phyloP scores from a whole-genome alignment of 2,797 vertebrate species.

The Lithobates sylvaticus region DNA sequence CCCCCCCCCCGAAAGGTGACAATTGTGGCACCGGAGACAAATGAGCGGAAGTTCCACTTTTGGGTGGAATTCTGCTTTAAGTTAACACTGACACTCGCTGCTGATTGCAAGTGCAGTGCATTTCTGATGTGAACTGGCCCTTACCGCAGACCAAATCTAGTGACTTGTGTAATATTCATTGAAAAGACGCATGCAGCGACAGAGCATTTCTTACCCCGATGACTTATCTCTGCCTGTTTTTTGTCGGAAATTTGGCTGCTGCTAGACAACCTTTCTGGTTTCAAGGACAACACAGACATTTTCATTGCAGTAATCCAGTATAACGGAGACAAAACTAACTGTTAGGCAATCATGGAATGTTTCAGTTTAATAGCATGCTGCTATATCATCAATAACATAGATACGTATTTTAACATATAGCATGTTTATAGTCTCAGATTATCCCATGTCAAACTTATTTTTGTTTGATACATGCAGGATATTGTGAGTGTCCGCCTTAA shows the following conservation, averaged over 20 bases:
- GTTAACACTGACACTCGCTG: too few relatives aligned
- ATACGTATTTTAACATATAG: neutral
- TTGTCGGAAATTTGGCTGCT: constrained; percentile 26
- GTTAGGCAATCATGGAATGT: neutral
- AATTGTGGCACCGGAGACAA: too few relatives aligned
- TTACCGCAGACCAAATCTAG: neutral
- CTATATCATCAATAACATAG: neutral
- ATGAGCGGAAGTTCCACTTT: too few relatives aligned
- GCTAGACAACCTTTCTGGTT: neutral
- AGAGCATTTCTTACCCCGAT: neutral
- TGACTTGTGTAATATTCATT: neutral
- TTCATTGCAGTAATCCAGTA: constrained; percentile 26
- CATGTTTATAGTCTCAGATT: neutral
- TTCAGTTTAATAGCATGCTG: too few relatives aligned
- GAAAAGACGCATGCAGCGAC: neutral
- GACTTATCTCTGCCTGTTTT: constrained; percentile 16
- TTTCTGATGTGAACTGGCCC: too few relatives aligned
- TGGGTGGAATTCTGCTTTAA: too few relatives aligned
- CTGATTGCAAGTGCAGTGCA: too few relatives aligned
- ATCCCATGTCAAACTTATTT: neutral
- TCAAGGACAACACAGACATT: constrained; percentile 34
- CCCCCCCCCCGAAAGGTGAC: too few relatives aligned
- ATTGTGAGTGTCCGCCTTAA: too few relatives aligned
- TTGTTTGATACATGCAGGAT: too few relatives aligned
- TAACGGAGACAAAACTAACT: neutral